Conservation (phyloP, 2,113 vertebrate genomes). For the Cepphus grylle region DNA sequence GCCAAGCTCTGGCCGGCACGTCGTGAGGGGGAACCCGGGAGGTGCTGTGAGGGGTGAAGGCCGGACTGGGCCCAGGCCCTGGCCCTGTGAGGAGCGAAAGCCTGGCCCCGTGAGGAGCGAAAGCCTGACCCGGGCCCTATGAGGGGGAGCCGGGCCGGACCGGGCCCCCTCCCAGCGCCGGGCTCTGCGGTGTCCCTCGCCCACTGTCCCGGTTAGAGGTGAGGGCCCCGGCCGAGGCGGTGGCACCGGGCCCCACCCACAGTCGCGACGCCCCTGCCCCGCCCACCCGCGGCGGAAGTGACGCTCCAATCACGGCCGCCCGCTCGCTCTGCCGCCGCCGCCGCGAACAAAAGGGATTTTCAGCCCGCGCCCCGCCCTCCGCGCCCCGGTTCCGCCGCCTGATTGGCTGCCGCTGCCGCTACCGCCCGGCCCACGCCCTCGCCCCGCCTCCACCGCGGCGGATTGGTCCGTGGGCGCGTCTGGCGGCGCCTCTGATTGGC, state of each 20-base stretch:
- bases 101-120: too few relatives aligned
- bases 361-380: background rate
- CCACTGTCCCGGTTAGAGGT: background rate
- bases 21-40: fast-evolving
- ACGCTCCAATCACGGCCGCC: conserved; percentile 15
- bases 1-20: fast-evolving
- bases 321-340: background rate
- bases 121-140: background rate
- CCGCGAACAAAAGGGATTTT: conserved; percentile 58
- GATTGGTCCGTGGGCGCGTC: background rate
- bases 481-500: background rate
- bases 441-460: background rate
- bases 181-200: too few relatives aligned
- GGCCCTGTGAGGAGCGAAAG: background rate
- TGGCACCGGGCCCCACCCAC: background rate
- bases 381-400: fast-evolving
- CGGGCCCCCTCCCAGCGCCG: too few relatives aligned
- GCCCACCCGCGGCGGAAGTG: conserved; percentile 26
- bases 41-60: background rate
- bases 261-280: background rate
- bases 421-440: background rate
- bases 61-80: background rate
- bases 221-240: background rate
- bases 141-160: background rate
- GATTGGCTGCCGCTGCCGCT: background rate